Conservation (phyloP, 2,888 invertebrate genomes). For the Phlogophora meticulosa region DNA sequence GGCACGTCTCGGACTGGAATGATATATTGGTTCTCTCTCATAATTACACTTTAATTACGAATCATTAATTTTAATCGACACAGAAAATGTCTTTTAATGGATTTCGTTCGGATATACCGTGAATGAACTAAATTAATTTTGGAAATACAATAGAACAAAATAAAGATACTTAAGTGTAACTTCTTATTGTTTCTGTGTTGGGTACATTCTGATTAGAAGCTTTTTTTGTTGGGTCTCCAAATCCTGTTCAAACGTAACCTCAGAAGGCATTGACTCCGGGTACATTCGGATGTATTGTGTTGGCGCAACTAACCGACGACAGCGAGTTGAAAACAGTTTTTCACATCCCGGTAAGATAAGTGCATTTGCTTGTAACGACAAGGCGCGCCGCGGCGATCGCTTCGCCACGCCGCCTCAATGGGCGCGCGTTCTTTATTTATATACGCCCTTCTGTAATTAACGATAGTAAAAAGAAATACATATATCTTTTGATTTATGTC, state of each 20-base stretch:
- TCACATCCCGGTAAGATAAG: slow-evolving; percentile 90
- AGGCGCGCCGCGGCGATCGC: slow-evolving; percentile 86
- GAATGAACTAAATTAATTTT: slow-evolving; percentile 67
- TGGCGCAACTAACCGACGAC: slow-evolving; percentile 87
- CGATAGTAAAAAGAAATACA: slow-evolving; percentile 87
- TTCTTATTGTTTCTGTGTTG: slow-evolving; percentile 83
- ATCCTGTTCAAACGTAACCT: slow-evolving; percentile 83
- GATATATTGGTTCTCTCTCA: slow-evolving; percentile 72
- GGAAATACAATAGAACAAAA: slow-evolving; percentile 75
- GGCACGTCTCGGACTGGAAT: slow-evolving; percentile 70
- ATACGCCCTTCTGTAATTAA: slow-evolving; percentile 89
- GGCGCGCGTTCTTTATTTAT: slow-evolving; percentile 88
- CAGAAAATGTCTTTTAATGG: slow-evolving; percentile 57
- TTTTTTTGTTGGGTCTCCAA: slow-evolving; percentile 82
- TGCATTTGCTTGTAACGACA: slow-evolving; percentile 91
- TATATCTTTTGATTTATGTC: slow-evolving; percentile 86
- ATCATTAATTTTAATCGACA: slow-evolving; percentile 66
- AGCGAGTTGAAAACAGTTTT: slow-evolving; percentile 87
- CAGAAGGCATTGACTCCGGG: slow-evolving; percentile 84
- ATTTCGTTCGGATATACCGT: slow-evolving; percentile 55
- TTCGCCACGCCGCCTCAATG: slow-evolving; percentile 84
- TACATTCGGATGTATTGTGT: slow-evolving; percentile 79
- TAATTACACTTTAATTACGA: slow-evolving; percentile 77
- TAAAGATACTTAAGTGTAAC: slow-evolving; percentile 74
- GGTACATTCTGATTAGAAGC: slow-evolving; percentile 77